phyloP scores from a whole-genome alignment of 1,140 invertebrate genomes.

The Drosophila malerkotliana region DNA sequence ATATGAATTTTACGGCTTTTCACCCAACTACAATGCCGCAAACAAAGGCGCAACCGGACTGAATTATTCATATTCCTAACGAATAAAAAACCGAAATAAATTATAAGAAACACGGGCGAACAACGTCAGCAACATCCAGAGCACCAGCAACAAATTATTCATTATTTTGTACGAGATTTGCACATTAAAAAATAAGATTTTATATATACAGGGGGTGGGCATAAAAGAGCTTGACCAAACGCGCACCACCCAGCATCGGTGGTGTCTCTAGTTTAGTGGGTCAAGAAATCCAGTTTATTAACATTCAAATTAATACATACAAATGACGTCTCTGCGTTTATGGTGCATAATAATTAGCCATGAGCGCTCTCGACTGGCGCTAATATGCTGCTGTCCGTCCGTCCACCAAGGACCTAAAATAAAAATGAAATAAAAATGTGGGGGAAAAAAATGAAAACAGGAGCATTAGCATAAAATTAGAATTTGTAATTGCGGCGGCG shows the following conservation, averaged over 20 bases:
- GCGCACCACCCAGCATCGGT: constrained; percentile 53
- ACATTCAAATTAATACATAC: constrained; percentile 81
- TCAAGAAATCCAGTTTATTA: constrained; percentile 83
- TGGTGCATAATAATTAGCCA: constrained; percentile 79
- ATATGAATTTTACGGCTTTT: constrained; percentile 71
- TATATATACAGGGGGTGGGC: background rate
- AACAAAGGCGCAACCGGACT: constrained; percentile 56
- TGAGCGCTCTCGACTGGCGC: constrained; percentile 32
- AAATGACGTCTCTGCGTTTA: constrained; percentile 74
- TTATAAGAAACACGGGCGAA: constrained; percentile 68
- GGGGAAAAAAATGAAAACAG: constrained; percentile 35
- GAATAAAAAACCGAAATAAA: constrained; percentile 77
- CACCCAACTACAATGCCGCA: constrained; percentile 30
- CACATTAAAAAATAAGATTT: constrained; percentile 49
- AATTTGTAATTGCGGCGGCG: constrained; percentile 83
- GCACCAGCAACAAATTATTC: constrained; percentile 69
- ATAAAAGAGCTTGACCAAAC: constrained; percentile 51
- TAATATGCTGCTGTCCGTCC: constrained; percentile 27
- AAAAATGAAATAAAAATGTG: constrained; percentile 6
- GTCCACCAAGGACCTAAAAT: constrained; percentile 55
- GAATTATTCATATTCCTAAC: constrained; percentile 76
- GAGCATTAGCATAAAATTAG: constrained; percentile 82
- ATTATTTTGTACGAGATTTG: constrained; percentile 78
- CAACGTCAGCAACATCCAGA: constrained; percentile 30
- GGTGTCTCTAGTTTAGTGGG: constrained; percentile 78